These are phyloP conservation scores for Chymomyza caudatula DNA, from an alignment of 2,888 invertebrate species.

Conservation along the genomic window DNA sequence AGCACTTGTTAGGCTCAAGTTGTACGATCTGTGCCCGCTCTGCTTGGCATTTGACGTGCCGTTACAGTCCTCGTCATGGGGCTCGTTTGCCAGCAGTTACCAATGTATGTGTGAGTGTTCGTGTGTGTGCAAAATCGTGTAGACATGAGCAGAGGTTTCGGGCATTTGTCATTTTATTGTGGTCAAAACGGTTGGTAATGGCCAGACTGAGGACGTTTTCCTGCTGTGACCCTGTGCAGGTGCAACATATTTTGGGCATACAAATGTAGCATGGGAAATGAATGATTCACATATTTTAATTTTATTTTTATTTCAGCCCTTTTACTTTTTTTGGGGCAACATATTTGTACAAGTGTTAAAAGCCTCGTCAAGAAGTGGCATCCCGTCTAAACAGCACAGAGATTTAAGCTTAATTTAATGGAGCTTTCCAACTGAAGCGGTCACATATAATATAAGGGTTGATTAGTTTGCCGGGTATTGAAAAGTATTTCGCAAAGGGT, in stretches of 20 bases:
- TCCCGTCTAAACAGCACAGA: not conserved
- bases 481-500: slow-evolving; percentile 52
- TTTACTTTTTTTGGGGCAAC: slow-evolving; percentile 37
- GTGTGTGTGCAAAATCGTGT: not conserved
- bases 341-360: slow-evolving; percentile 58
- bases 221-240: slow-evolving; percentile 54
- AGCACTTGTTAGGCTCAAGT: slow-evolving; percentile 67
- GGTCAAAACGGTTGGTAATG: slow-evolving; percentile 62
- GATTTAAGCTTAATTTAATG: slow-evolving; percentile 64
- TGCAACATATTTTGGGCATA: slow-evolving; percentile 39
- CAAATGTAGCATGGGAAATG: slow-evolving; percentile 3
- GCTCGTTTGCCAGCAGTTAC: slow-evolving; percentile 68
- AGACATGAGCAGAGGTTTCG: slow-evolving; percentile 63
- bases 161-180: slow-evolving; percentile 71
- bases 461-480: slow-evolving; percentile 48
- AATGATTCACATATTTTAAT: slow-evolving; percentile 58
- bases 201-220: slow-evolving; percentile 17
- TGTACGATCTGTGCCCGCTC: slow-evolving; percentile 18
- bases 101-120: not conserved
- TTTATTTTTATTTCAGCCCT: slow-evolving; percentile 61
- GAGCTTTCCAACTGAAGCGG: slow-evolving; percentile 31
- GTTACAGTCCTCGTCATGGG: slow-evolving; percentile 63
- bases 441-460: slow-evolving; percentile 46
- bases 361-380: slow-evolving; percentile 26
- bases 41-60: slow-evolving; percentile 32